phyloP scores from a whole-genome alignment of 1,140 invertebrate species.

The Apis cerana region DNA sequence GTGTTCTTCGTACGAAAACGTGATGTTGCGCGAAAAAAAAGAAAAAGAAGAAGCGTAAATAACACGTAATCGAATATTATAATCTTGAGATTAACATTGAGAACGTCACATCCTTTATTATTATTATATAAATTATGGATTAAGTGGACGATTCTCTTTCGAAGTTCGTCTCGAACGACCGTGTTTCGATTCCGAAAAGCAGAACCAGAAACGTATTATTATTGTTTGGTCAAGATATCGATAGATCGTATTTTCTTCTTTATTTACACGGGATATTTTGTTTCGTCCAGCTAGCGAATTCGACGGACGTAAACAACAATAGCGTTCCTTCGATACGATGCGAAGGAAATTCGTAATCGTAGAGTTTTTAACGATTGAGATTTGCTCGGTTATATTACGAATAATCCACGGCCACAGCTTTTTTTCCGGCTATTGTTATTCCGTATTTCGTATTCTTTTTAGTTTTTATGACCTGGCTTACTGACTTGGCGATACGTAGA shows the following conservation, averaged over 20 bases:
- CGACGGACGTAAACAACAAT: background rate
- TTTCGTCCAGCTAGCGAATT: background rate
- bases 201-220: background rate
- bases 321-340: background rate
- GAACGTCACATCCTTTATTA: background rate
- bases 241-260: background rate
- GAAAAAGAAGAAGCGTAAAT: background rate
- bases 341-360: background rate
- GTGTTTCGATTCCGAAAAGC: conserved; percentile 1
- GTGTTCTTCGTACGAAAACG: too few relatives aligned
- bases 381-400: background rate
- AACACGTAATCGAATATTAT: conserved; percentile 10
- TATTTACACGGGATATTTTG: background rate
- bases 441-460: background rate
- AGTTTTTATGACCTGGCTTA: conserved; percentile 7
- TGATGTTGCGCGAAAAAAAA: background rate
- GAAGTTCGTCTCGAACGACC: too few relatives aligned
- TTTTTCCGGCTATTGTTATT: conserved; percentile 53
- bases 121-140: background rate
- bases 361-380: background rate
- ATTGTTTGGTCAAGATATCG: conserved; percentile 25
- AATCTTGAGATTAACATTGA: background rate
- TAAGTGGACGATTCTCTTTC: background rate
- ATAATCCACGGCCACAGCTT: conserved; percentile 17
- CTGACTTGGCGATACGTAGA: background rate